Base-by-base conservation (phyloP, 2,797 vertebrate species). In the Argya squamiceps region DNA sequence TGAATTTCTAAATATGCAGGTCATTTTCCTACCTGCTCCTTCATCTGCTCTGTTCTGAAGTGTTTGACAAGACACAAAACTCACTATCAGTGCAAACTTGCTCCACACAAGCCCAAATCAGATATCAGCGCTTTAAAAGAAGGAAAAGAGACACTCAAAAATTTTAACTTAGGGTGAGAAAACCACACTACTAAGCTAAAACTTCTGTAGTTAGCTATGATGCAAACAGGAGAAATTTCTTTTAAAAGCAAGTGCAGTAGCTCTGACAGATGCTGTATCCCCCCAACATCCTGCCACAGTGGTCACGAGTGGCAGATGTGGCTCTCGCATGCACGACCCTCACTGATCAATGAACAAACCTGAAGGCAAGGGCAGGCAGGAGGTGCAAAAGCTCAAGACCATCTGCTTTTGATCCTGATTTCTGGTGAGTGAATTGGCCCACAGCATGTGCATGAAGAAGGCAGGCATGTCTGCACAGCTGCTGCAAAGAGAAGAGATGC, bases 301-400 rank as follows among this genome's bases (percentile, higher is more conserved):
- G 0, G 47, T 2, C 0, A 12, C 0, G 18, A 82, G 59, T 4
- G 0, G 56, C 58, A 80, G 37, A 37, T 5, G 5, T 2, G 24
- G 68, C 69, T 67, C 64, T 46, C 0, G 0, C 50, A 60, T 0
- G 1, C 87, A 36, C 8, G 44, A 50, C 32, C 37, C 14, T 59
- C 55, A 3, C 78, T 21, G 15, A 32, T 5, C 13, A 59, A 29
- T 11, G 53, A 71, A 34, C 19, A 41, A 23, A 44, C 62, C 44
- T 37, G 47, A 68, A 41, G 55, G 47, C 47, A 39, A 46, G 5
- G 29, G 10, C 27, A 62, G 29, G 47, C 32, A 79, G 11, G 41
- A 91, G 63, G 65, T 65, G 22, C 43, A 69, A 89, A 91, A 88
- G 49, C 34, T 47, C 46, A 53, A 32, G 26, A 65, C 46, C 79